Conservation (phyloP, 2,113 vertebrate genomes). For the Oxygymnocypris stewartii region DNA sequence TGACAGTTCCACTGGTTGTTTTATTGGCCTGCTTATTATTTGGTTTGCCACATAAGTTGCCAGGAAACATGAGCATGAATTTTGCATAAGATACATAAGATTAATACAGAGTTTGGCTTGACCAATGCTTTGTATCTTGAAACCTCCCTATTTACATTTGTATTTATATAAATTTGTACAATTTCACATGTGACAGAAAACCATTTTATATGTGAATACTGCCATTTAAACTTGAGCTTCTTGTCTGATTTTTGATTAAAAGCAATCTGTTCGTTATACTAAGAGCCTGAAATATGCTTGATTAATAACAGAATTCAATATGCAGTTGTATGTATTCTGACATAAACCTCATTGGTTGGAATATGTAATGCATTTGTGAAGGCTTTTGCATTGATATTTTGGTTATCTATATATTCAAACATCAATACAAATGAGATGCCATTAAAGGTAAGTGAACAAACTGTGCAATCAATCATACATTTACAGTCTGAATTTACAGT, state of each 20-base stretch:
- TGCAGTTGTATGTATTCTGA: not conserved
- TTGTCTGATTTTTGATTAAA: not conserved
- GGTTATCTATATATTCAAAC: not conserved
- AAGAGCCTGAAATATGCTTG: not conserved
- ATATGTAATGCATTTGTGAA: not conserved
- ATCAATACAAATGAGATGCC: not conserved
- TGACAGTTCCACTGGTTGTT: not conserved
- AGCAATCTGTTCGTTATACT: not conserved
- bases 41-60: conserved; percentile 19
- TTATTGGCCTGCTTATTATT: conserved; percentile 7
- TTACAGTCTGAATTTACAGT: not conserved
- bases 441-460: conserved; percentile 25
- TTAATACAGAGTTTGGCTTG: not conserved
- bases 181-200: not conserved
- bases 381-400: not conserved
- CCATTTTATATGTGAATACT: not conserved
- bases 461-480: not conserved
- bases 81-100: not conserved
- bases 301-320: not conserved
- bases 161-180: not conserved
- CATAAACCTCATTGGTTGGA: not conserved
- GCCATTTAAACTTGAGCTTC: not conserved
- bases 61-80: not conserved
- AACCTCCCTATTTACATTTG: not conserved
- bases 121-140: not conserved